Conservation (phyloP, 2,797 vertebrate genomes). For the Chiroxiphia lanceolata region DNA sequence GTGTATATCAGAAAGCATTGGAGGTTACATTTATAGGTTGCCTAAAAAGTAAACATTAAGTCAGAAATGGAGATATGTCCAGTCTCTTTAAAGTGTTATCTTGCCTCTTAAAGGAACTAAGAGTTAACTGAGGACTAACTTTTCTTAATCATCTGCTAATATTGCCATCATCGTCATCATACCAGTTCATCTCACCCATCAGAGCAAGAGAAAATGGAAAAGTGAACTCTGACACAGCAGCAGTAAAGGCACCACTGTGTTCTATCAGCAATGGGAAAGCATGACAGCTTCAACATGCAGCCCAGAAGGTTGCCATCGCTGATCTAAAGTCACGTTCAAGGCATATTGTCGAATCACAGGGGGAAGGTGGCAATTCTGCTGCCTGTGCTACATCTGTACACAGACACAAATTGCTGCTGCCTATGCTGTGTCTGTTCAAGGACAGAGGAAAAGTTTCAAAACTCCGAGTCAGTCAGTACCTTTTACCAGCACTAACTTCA, state of each 20-base stretch:
- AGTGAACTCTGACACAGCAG: neutral
- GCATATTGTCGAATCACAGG: neutral
- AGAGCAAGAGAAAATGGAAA: neutral
- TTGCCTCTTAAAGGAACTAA: neutral
- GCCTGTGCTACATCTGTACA: neutral
- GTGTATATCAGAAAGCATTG: neutral
- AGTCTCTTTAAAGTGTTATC: neutral
- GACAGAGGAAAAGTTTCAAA: neutral
- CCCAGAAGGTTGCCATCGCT: neutral
- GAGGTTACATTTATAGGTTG: neutral
- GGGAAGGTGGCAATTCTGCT: neutral
- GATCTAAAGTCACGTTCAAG: neutral
- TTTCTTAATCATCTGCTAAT: neutral
- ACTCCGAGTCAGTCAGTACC: neutral
- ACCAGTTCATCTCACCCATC: neutral
- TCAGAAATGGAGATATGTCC: neutral
- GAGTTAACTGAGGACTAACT: neutral
- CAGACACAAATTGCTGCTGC: neutral
- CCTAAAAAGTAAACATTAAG: neutral
- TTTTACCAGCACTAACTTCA: neutral
- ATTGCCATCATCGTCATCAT: neutral
- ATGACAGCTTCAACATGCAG: fast-evolving
- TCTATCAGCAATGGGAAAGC: neutral
- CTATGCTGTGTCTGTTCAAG: neutral
- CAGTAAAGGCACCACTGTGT: neutral